Evolutionary conservation across 2,888 invertebrate genomes (phyloP).

Genomic region (Formica aserva): DNA sequence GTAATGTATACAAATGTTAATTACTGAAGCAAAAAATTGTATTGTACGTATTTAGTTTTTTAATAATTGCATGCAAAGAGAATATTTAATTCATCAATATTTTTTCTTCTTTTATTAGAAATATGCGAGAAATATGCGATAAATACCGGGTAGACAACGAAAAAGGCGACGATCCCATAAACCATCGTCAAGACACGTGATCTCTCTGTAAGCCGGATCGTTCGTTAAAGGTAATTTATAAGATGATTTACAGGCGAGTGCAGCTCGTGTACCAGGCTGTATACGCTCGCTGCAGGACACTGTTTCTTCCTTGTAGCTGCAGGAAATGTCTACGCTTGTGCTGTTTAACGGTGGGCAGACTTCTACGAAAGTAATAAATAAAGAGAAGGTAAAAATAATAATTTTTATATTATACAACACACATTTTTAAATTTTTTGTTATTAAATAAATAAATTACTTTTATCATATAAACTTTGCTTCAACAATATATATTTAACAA

Average conservation of each 20-base stretch:
- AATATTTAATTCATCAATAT: slow-evolving; percentile 11
- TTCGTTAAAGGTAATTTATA: slow-evolving; percentile 74
- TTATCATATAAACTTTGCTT: not conserved
- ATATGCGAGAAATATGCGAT: not conserved
- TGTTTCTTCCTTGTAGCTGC: slow-evolving; percentile 65
- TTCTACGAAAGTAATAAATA: slow-evolving; percentile 59
- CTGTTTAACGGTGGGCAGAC: slow-evolving; percentile 71
- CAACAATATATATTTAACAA: not conserved
- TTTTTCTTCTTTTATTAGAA: not conserved
- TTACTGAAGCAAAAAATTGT: slow-evolving; percentile 17
- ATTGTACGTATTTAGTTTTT: not conserved
- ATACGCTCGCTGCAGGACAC: slow-evolving; percentile 74
- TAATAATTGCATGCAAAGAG: not conserved
- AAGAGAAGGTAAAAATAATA: slow-evolving; percentile 27
- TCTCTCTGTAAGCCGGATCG: slow-evolving; percentile 76
- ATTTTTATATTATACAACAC: slow-evolving; percentile 28
- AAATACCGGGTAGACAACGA: slow-evolving; percentile 74
- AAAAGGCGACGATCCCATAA: slow-evolving; percentile 73
- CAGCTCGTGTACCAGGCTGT: slow-evolving; percentile 74
- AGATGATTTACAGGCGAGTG: slow-evolving; percentile 75
- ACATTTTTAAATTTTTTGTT: not conserved
- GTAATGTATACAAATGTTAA: not conserved
- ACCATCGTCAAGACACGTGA: slow-evolving; percentile 73
- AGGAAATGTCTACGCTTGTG: slow-evolving; percentile 73
- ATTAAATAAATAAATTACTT: slow-evolving; percentile 18